Percentiles rank a stretch among this genome's conserved stretches.
These are phyloP conservation scores for Buphagus erythrorhynchus DNA, from an alignment of 2,797 vertebrate species.

Conservation along the genomic window DNA sequence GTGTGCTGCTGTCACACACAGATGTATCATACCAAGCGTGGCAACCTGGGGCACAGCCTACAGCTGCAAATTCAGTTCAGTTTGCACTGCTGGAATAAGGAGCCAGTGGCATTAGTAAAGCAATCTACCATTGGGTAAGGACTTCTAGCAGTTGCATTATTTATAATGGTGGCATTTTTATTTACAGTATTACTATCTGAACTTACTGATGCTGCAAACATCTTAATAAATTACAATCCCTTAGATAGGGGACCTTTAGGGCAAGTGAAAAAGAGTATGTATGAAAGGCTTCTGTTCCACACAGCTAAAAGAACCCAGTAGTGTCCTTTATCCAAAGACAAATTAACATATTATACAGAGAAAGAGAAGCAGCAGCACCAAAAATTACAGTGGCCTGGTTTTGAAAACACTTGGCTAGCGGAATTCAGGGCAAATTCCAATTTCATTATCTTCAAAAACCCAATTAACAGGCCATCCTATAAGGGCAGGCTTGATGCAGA, in stretches of 20 bases:
- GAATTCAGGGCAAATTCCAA: neutral
- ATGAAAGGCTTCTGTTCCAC: neutral
- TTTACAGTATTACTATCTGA: neutral
- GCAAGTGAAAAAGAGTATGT: neutral
- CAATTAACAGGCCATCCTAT: neutral
- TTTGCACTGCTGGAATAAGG: neutral
- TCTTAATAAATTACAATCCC: neutral
- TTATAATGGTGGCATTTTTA: neutral
- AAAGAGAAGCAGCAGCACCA: neutral
- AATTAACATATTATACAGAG: neutral
- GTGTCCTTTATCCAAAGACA: neutral
- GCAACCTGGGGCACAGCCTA: neutral
- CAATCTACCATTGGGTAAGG: neutral
- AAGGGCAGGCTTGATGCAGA: neutral
- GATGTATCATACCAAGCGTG: accelerated
- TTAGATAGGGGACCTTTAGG: neutral
- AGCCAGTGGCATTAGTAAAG: neutral
- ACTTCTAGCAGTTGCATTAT: neutral
- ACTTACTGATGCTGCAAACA: neutral
- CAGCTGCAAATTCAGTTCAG: neutral
- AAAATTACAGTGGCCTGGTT: neutral
- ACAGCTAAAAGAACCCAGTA: neutral
- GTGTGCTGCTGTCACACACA: neutral
- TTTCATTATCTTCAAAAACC: neutral
- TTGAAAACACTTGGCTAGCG: neutral